Percentiles rank a stretch among this genome's conserved stretches.
phyloP scores from a whole-genome alignment of 2,888 invertebrate species.

The Mallateleia sp. region DNA sequence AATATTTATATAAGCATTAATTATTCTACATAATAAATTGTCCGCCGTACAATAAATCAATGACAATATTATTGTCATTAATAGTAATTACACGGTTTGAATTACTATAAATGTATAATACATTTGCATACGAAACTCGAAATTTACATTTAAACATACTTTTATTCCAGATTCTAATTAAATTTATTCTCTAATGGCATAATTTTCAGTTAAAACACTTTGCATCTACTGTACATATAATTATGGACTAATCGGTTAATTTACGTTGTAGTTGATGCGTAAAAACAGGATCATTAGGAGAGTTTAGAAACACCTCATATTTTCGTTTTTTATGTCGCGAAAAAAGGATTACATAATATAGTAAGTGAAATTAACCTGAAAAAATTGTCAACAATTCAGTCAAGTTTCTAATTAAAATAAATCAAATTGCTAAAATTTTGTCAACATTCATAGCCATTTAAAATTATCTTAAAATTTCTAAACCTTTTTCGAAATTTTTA shows the following conservation, averaged over 20 bases:
- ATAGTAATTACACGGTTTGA: neutral
- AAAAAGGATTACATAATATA: too few species aligned
- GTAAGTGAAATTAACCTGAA: too few species aligned
- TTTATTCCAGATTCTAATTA: slow-evolving; percentile 14
- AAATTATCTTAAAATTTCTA: too few species aligned
- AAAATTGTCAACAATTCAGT: too few species aligned
- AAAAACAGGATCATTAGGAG: slow-evolving; percentile 8
- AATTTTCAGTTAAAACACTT: slow-evolving; percentile 10
- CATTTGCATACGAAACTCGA: neutral
- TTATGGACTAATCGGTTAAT: slow-evolving; percentile 28
- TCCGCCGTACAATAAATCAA: too few species aligned
- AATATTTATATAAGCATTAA: too few species aligned
- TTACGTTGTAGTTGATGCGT: slow-evolving; percentile 25
- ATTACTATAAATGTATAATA: neutral
- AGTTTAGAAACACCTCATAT: neutral
- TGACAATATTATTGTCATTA: too few species aligned
- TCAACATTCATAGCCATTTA: too few species aligned
- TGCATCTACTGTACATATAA: neutral
- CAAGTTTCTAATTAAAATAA: too few species aligned
- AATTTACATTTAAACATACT: neutral
- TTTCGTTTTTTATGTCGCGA: neutral
- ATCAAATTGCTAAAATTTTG: too few species aligned
- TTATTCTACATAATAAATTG: too few species aligned
- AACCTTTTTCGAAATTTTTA: too few species aligned
- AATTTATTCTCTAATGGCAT: slow-evolving; percentile 28